Percentiles rank a stretch among this genome's conserved stretches.
Evolutionary conservation across 2,113 vertebrate species (phyloP).

Genomic region (Rattus rattus): DNA sequence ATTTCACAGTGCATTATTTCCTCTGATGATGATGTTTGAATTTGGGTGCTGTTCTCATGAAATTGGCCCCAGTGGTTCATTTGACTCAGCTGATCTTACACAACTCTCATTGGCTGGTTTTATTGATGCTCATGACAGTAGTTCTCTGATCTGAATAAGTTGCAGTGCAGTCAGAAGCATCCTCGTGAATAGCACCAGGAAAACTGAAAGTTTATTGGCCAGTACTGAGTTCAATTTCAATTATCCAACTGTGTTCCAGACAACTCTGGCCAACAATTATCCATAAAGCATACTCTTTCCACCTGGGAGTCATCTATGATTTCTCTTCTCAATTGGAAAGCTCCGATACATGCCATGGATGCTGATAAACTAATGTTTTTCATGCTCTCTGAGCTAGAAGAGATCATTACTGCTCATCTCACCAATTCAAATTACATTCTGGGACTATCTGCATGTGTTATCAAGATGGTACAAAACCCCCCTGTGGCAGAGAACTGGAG

Average conservation of each 20-base stretch:
- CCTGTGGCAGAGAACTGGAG: background rate
- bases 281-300: background rate
- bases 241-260: conserved; percentile 23
- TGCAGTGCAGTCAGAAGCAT: background rate
- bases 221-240: conserved; percentile 19
- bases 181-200: conserved; percentile 6
- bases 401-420: conserved; percentile 49
- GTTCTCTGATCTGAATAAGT: background rate
- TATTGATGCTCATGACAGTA: background rate
- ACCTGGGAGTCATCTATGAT: background rate
- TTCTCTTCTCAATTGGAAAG: conserved; percentile 29
- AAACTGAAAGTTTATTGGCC: background rate
- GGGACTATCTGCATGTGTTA: background rate
- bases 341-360: conserved; percentile 37
- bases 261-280: background rate
- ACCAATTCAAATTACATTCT: conserved; percentile 51
- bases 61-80: background rate
- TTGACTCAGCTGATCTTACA: background rate
- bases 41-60: conserved; percentile 2
- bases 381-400: conserved; percentile 45
- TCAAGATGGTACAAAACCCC: background rate
- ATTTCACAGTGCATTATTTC: conserved; percentile 63
- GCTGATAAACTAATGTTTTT: conserved; percentile 18
- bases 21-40: conserved; percentile 46
- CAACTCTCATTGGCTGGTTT: background rate